Base-by-base conservation (phyloP, 2,113 vertebrate species). In the Anoura caudifer region DNA sequence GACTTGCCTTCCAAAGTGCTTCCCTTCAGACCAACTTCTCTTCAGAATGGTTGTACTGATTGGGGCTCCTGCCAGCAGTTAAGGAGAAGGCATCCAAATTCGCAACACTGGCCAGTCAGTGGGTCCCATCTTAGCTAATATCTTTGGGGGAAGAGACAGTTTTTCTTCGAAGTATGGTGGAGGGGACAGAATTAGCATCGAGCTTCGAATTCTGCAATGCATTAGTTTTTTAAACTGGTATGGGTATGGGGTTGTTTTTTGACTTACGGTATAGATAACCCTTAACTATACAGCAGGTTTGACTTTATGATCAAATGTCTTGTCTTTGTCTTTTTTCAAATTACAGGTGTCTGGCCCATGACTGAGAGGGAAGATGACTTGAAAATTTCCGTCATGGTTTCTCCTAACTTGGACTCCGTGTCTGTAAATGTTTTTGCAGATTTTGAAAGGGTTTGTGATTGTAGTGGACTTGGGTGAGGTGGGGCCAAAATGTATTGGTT, bases 341-440 rank as follows among this genome's bases (percentile, higher is more conserved):
- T 97, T 98, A 63, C 86, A 99, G 99, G 99, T 98, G 97, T 99
- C 96, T 98, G 99, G 91, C 99, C 99, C 67, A 98, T 98, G 96
- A 95, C 98, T 4, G 99, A 99, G 70, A 97, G 97, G 36, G 98
- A 98, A 86, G 99, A 99, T 92, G 99, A 99, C 87, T 75, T 99
- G 87, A 98, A 75, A 33, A 94, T 99, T 72, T 98, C 97, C 38
- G 98, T 98, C 11, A 22, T 94, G 5, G 99, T 99, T 94, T 99
- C 98, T 5, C 77, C 99, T 6, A 95, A 94, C 94, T 98, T 99
- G 97, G 99, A 99, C 97, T 97, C 96, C 31, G 97, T 98, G 72
- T 99, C 99, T 98, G 99, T 99, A 99, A 63, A 98, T 98, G 77
- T 54, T 77, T 70, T 72, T 33, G 28, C 28, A 65, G 43, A 19